These are phyloP conservation scores for Hybognathus amarus DNA, from an alignment of 2,797 vertebrate species.

Conservation along the genomic window DNA sequence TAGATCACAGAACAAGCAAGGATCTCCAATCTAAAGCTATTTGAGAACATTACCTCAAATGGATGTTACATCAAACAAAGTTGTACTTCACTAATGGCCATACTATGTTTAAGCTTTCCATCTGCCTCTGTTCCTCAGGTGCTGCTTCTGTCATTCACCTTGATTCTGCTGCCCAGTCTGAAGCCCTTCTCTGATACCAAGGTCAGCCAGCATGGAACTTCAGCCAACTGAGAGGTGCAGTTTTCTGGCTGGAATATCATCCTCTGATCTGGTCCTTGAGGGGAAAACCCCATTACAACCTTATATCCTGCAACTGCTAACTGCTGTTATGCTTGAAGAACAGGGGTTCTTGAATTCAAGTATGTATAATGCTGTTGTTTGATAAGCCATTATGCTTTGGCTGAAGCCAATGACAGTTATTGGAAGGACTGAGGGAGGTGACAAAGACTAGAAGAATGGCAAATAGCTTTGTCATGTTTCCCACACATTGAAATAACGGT, in stretches of 20 bases:
- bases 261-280: background rate
- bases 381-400: conserved; percentile 31
- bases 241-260: conserved; percentile 51
- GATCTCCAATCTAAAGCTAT: background rate
- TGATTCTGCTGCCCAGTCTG: conserved; percentile 79
- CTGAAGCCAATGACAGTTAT: conserved; percentile 34
- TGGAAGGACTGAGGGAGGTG: conserved; percentile 14
- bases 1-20: background rate
- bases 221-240: conserved; percentile 79
- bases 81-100: background rate
- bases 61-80: background rate
- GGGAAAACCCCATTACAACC: background rate
- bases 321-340: conserved; percentile 20
- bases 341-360: conserved; percentile 16
- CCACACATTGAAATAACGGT: conserved; percentile 21
- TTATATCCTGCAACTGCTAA: background rate
- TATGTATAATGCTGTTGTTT: conserved; percentile 39
- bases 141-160: conserved; percentile 77
- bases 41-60: background rate
- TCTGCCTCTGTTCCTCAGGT: conserved; percentile 66
- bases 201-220: conserved; percentile 77
- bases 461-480: conserved; percentile 45
- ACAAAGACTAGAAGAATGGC: background rate
- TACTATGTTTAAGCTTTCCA: background rate
- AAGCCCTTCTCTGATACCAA: conserved; percentile 77